phyloP scores from a whole-genome alignment of 2,797 vertebrate genomes.

The Garrulus glandarius region DNA sequence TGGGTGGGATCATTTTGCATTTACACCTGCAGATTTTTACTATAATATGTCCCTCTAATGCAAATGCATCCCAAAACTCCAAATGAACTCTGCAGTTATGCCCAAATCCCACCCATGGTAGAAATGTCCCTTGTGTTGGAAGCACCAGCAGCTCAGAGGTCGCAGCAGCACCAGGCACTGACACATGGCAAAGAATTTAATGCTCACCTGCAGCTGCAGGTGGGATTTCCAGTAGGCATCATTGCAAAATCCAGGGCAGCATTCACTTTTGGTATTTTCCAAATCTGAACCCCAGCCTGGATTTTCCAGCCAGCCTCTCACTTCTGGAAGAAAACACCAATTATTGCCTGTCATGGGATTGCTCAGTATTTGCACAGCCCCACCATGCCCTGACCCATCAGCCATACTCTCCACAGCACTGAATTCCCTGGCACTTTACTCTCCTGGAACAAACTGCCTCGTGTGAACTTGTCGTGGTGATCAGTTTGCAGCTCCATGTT shows the following conservation, averaged over 20 bases:
- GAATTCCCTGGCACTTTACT: neutral
- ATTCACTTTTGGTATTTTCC: neutral
- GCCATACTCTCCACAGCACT: neutral
- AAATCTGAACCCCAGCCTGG: neutral
- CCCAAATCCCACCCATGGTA: neutral
- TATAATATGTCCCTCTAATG: rapidly evolving
- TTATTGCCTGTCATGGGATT: neutral
- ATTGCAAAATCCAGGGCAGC: neutral
- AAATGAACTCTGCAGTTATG: neutral
- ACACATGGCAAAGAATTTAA: neutral
- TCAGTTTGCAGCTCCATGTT: neutral
- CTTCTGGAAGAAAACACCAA: neutral
- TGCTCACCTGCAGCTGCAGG: neutral
- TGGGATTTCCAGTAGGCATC: neutral
- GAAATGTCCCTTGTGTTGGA: neutral
- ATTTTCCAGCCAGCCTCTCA: neutral
- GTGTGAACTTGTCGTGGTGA: neutral
- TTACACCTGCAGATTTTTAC: neutral
- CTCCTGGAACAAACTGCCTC: neutral
- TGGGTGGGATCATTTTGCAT: neutral
- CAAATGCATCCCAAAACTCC: neutral
- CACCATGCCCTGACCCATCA: neutral
- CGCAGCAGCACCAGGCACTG: neutral
- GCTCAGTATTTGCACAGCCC: neutral
- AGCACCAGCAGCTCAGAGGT: neutral